Conservation (phyloP, 2,888 invertebrate species). For the Torymus texanus region DNA sequence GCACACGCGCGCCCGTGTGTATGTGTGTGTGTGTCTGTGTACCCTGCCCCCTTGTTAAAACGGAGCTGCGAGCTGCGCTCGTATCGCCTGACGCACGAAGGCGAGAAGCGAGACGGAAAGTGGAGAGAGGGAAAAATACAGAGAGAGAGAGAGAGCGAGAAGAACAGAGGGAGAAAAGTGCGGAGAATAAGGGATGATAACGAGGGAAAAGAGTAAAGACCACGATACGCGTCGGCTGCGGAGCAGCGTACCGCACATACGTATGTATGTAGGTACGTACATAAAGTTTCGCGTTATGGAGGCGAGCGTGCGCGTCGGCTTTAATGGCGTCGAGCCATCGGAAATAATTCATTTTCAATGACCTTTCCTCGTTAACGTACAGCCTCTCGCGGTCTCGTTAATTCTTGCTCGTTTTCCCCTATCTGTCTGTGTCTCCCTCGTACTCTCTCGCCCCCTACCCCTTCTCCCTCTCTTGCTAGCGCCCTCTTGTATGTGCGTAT, state of each 20-base stretch:
- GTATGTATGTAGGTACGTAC: neutral
- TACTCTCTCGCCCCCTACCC: neutral
- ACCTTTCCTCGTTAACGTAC: conserved; percentile 63
- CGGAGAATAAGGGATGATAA: conserved; percentile 30
- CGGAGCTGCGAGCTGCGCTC: conserved; percentile 2
- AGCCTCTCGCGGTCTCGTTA: conserved; percentile 63
- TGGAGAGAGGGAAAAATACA: neutral
- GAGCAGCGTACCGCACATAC: too few species aligned
- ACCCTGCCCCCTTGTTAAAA: conserved; percentile 27
- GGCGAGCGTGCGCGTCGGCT: neutral
- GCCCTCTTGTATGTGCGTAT: too few species aligned
- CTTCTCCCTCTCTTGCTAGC: conserved; percentile 4
- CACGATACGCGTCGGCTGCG: neutral
- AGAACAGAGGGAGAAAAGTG: neutral
- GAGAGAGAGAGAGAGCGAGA: neutral
- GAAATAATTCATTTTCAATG: conserved; percentile 66
- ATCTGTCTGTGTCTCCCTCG: conserved; percentile 1
- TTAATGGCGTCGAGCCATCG: conserved; percentile 50
- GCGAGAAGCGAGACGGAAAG: conserved; percentile 9
- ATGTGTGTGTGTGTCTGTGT: neutral
- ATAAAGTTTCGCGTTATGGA: conserved; percentile 37
- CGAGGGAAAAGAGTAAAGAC: conserved; percentile 33
- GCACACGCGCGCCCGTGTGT: too few species aligned
- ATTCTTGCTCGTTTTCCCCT: conserved; percentile 58
- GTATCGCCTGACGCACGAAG: conserved; percentile 51